Evolutionary conservation across 2,797 vertebrate species (phyloP).

Genomic region (Anguilla pacifica): DNA sequence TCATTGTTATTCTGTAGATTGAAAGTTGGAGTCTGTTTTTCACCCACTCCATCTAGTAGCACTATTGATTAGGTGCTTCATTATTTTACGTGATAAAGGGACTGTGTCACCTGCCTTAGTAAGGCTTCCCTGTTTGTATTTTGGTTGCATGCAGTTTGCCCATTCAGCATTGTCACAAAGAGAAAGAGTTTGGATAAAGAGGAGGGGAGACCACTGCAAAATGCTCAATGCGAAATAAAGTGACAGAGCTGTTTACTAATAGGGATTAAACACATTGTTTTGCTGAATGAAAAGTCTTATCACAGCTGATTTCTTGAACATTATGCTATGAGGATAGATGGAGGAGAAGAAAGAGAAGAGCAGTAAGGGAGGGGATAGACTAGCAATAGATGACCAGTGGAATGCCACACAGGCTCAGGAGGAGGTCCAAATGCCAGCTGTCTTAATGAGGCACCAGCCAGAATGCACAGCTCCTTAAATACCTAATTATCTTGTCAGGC

Average conservation of each 20-base stretch:
- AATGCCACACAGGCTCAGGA: not conserved
- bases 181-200: slow-evolving; percentile 29
- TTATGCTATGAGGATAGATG: not conserved
- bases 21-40: too few species aligned
- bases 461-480: not conserved
- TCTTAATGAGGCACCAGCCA: slow-evolving; percentile 1
- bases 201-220: not conserved
- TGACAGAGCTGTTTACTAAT: not conserved
- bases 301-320: not conserved
- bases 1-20: not conserved
- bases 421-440: not conserved
- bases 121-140: too few species aligned
- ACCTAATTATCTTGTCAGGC: not conserved
- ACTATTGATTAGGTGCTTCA: too few species aligned
- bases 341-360: not conserved
- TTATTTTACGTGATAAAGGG: too few species aligned
- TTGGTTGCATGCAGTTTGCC: not conserved
- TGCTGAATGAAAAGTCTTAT: not conserved
- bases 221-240: not conserved
- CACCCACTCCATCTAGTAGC: too few species aligned
- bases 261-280: too few species aligned
- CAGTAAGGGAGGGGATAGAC: not conserved
- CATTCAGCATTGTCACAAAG: slow-evolving; percentile 15
- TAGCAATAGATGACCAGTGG: not conserved
- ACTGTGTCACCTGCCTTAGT: too few species aligned